A percentile compares a stretch with the other conserved stretches of the same genome.
These are phyloP conservation scores for Neodon shergylaensis DNA, from an alignment of 2,113 vertebrate species.

Conservation along the genomic window DNA sequence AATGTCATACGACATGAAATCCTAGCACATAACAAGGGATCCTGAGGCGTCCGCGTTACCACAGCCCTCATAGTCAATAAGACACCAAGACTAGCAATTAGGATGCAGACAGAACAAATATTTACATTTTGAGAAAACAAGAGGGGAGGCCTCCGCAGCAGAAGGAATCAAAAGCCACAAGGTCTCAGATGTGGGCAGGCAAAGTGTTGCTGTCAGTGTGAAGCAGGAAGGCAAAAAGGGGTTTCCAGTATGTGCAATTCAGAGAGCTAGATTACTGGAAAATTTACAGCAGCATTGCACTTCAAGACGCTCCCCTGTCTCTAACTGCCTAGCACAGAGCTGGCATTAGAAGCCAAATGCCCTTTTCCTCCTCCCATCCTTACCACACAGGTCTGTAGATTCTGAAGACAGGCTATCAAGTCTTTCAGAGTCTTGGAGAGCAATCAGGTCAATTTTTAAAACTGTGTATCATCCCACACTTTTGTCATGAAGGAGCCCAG, in stretches of 20 bases:
- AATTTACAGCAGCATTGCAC: constrained; percentile 60
- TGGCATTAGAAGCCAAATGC: neutral
- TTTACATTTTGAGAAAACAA: constrained; percentile 82
- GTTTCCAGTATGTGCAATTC: constrained; percentile 80
- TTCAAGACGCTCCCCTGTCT: constrained; percentile 26
- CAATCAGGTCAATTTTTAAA: neutral
- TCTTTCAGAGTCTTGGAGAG: constrained; percentile 13
- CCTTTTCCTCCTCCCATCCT: neutral
- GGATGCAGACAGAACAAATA: constrained; percentile 85
- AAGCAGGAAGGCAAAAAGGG: constrained; percentile 64
- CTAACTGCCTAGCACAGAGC: neutral
- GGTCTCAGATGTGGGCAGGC: constrained; percentile 80
- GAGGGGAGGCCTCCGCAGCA: constrained; percentile 70
- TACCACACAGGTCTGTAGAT: neutral
- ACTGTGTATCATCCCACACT: neutral
- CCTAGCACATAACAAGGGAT: constrained; percentile 69
- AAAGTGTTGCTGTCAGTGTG: constrained; percentile 76
- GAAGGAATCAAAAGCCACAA: constrained; percentile 81
- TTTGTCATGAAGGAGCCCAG: neutral
- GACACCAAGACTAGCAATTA: constrained; percentile 79
- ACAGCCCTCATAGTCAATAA: constrained; percentile 72
- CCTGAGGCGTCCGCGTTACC: constrained; percentile 74
- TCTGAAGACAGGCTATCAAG: neutral
- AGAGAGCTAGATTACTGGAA: constrained; percentile 73
- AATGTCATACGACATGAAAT: constrained; percentile 81